Evolutionary conservation across 1,140 invertebrate species (phyloP).

Genomic region (Cyphomyrmex costatus): DNA sequence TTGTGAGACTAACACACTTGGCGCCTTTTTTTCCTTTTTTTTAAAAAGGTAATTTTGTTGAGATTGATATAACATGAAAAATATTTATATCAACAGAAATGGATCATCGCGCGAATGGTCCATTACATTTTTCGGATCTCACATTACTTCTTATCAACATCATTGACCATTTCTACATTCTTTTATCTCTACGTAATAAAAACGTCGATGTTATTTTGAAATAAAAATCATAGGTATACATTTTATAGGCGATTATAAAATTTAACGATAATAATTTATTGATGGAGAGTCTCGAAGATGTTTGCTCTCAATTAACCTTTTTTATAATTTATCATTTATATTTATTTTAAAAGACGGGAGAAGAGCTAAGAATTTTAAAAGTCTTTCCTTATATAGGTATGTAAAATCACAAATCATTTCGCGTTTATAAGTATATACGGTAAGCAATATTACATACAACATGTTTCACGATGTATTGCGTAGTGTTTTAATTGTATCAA

Average conservation of each 20-base stretch:
- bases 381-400: background rate
- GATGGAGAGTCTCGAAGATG: background rate
- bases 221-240: background rate
- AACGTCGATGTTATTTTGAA: background rate
- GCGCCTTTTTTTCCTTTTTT: no score
- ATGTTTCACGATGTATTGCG: background rate
- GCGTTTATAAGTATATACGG: background rate
- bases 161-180: background rate
- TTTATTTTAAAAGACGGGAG: background rate
- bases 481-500: background rate
- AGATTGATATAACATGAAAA: constrained; percentile 2
- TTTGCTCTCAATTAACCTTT: background rate
- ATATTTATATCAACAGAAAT: background rate
- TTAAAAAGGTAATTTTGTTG: no score
- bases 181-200: background rate
- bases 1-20: no score
- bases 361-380: background rate
- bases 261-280: background rate
- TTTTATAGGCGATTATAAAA: background rate
- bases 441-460: background rate
- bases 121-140: background rate
- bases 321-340: background rate
- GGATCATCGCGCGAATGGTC: background rate
- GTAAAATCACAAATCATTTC: background rate
- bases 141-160: background rate